Evolutionary conservation across 2,888 invertebrate species (phyloP), one percentile per base, ranked within the genome.

Genomic region (Synergus laeviventris): DNA sequence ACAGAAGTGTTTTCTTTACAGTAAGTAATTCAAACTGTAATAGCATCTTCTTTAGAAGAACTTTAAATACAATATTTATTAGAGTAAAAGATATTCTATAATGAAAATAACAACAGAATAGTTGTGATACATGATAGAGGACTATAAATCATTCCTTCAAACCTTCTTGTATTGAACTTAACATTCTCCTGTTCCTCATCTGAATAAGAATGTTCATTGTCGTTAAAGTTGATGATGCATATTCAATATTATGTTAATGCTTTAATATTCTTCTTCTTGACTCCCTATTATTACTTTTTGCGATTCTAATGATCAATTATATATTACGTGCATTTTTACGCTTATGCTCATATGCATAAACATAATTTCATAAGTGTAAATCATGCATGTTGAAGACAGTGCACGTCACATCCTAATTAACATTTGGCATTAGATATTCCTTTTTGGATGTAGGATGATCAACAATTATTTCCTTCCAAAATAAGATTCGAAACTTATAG

Each of bases 301-400:
- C n/a, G 70, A 70, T 70, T 49, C n/a, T 70, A 45, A 70, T 70
- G 70, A 70, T 70, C 49, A 70, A 70, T 70, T 70, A 70, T 70
- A 42, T 60, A 31, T 31, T 31, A 9, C 24, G 8, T 49, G n/a
- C 14, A 70, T 70, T 70, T 70, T 49, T 70, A 70, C 49, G 49
- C 31, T 70, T 49, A 49, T 70, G 49, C 16, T 11, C 9, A 24
- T 70, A 45, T 70, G n/a, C 16, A 45, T 70, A 49, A 36, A 18
- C 16, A 49, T 62, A 38, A 38, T 62, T 7, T 38, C 8, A 36
- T 62, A 38, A 62, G 38, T 38, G 38, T 38, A 18, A 62, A n/a
- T 62, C 3, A 18, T n/a, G 18, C n/a, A n/a, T 38, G n/a, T 38
- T 38, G n/a, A 18, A 14, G 7, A 24, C 56, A 56, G 12, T 12